Evolutionary conservation across 2,888 invertebrate genomes (phyloP), one percentile per base, ranked within the genome.

Genomic region (Mayetiola destructor): DNA sequence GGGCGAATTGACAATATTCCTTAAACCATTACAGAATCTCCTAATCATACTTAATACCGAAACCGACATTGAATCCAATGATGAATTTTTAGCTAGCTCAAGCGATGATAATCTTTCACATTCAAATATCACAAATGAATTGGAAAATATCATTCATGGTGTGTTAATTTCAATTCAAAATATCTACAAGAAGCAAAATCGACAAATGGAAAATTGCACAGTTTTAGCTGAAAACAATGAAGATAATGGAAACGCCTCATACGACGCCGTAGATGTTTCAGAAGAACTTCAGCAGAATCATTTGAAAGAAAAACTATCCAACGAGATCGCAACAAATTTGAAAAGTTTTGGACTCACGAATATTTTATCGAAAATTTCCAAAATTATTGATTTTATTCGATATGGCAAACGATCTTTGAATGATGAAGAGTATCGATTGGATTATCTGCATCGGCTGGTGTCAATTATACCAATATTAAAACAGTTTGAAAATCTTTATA

Each of bases 401-500:
- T 69, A 77, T 59, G n/a, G n/a, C n/a, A n/a, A 70, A 73, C 35
- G 60, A 9, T 53, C 30, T 16, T 16, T 73, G 12, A 67, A 76
- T 52, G 63, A 66, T 1, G 65, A 3, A 66, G 66, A 58, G 27
- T 64, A 12, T 23, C 56, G 0, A 64, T 62, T 32, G 29, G 29
- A 29, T 27, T 32, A 30, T 56, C 59, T 67, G 18, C 62, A 63
- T 2, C 66, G 67, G 21, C 59, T 70, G 1, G 61, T 64, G 0
- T 63, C 63, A 0, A 56, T 72, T 16, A 63, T 80, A 10, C 88
- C 91, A 1, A 73, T 93, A 29, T 70, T 95, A 57, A 81, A 88
- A 59, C 92, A 93, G 70, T 84, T 85, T 55, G 72, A 79, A 53
- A 68, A 84, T 20, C 75, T 92, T 54, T 80, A 82, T 2, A 85